These are phyloP conservation scores for Semnopithecus entellus DNA, from an alignment of 2,113 vertebrate species.

Conservation along the genomic window DNA sequence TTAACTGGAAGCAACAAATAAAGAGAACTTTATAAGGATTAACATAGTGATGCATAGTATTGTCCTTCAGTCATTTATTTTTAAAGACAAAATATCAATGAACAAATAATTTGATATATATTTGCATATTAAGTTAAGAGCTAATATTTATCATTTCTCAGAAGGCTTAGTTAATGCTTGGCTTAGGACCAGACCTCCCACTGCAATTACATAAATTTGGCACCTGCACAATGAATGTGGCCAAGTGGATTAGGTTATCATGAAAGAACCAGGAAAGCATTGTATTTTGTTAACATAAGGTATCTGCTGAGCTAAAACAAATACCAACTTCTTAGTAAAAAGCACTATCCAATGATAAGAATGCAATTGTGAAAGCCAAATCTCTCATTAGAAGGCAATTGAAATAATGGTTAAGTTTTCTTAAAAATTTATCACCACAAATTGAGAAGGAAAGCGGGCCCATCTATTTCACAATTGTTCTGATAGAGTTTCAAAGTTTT, in stretches of 20 bases:
- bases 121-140: background rate
- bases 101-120: slow-evolving; percentile 8
- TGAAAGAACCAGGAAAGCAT: background rate
- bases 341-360: background rate
- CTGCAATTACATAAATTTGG: background rate
- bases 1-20: slow-evolving; percentile 44
- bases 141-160: slow-evolving; percentile 6
- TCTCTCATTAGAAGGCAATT: background rate
- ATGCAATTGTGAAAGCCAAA: background rate
- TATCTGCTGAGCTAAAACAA: background rate
- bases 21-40: slow-evolving; percentile 15
- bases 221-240: background rate
- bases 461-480: background rate
- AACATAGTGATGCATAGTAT: background rate
- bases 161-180: background rate
- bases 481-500: slow-evolving; percentile 28
- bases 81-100: slow-evolving; percentile 16
- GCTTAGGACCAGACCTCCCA: background rate
- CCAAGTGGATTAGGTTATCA: background rate
- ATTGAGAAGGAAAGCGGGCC: slow-evolving; percentile 6
- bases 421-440: slow-evolving; percentile 6
- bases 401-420: background rate
- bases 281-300: slow-evolving; percentile 45
- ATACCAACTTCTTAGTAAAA: slow-evolving; percentile 1
- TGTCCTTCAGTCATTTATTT: slow-evolving; percentile 17